Conservation (phyloP, 2,888 invertebrate genomes). For the Pollenia griseotomentosa region DNA sequence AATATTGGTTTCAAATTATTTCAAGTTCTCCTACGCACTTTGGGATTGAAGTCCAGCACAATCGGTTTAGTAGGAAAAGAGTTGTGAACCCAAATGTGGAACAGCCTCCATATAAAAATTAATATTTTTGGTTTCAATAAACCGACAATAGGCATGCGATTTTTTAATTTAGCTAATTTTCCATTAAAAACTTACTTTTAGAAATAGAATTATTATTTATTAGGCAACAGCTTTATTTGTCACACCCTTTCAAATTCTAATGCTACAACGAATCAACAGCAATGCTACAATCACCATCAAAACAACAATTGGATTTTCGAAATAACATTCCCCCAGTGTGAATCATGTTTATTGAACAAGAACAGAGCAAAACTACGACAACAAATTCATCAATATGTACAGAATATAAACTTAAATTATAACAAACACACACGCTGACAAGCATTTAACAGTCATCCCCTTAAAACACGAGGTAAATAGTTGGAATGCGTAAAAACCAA, state of each 20-base stretch:
- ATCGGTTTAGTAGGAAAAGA: too few species aligned
- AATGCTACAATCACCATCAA: neutral
- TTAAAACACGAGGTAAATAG: neutral
- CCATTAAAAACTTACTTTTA: too few species aligned
- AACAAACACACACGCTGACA: neutral
- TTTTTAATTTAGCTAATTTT: too few species aligned
- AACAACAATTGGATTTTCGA: neutral
- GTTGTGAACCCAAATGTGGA: too few species aligned
- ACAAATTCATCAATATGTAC: slow-evolving; percentile 15
- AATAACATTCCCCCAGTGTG: slow-evolving; percentile 36
- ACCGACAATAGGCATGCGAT: too few species aligned
- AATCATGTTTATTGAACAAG: slow-evolving; percentile 1
- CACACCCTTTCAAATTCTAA: slow-evolving; percentile 19
- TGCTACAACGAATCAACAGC: neutral
- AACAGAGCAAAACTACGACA: slow-evolving; percentile 4
- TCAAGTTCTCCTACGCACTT: too few species aligned
- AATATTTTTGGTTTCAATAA: too few species aligned
- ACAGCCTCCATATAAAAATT: too few species aligned
- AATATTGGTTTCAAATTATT: too few species aligned
- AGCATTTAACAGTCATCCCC: neutral
- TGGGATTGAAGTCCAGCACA: too few species aligned
- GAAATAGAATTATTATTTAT: too few species aligned
- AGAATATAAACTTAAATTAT: neutral
- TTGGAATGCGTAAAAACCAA: too few species aligned
- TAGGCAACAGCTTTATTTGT: neutral